A percentile compares a stretch with the other conserved stretches of the same genome.
These are phyloP conservation scores for Eupelmus urozonus DNA, from an alignment of 2,888 invertebrate species.

Conservation along the genomic window DNA sequence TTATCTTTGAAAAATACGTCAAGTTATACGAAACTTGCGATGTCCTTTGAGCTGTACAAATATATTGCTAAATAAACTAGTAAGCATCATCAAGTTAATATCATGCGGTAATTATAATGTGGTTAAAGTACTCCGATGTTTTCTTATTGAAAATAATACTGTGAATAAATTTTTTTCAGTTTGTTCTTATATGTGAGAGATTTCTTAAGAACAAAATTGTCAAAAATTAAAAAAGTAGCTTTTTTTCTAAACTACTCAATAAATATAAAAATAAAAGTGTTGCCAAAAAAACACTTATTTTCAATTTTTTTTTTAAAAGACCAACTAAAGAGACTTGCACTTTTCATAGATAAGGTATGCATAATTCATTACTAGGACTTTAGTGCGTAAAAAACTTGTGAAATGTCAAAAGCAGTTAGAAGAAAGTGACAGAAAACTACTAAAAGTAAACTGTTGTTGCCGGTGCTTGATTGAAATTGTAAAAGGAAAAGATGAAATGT, in stretches of 20 bases:
- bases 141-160: slow-evolving; percentile 23
- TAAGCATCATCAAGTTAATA: slow-evolving; percentile 45
- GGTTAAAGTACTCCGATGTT: slow-evolving; percentile 6
- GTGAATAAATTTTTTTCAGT: slow-evolving; percentile 1
- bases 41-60: slow-evolving; percentile 54
- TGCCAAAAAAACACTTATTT: slow-evolving; percentile 44
- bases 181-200: slow-evolving; percentile 16
- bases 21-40: slow-evolving; percentile 39
- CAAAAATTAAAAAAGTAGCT: slow-evolving; percentile 12
- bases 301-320: slow-evolving; percentile 43
- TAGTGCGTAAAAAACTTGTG: slow-evolving; percentile 44
- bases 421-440: slow-evolving; percentile 46
- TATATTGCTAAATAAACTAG: slow-evolving; percentile 44
- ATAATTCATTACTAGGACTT: slow-evolving; percentile 52
- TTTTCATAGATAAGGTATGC: slow-evolving; percentile 52
- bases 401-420: slow-evolving; percentile 42
- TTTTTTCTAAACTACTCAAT: slow-evolving; percentile 37
- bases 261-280: slow-evolving; percentile 43
- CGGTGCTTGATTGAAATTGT: slow-evolving; percentile 50
- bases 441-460: slow-evolving; percentile 50
- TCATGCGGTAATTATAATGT: too few relatives aligned
- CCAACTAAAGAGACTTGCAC: slow-evolving; percentile 56
- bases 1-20: slow-evolving; percentile 25
- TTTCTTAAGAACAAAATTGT: slow-evolving; percentile 3
- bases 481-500: slow-evolving; percentile 42